A percentile compares a stretch with the other conserved stretches of the same genome.
phyloP scores from a whole-genome alignment of 2,113 vertebrate species.

The Plecotus auritus region DNA sequence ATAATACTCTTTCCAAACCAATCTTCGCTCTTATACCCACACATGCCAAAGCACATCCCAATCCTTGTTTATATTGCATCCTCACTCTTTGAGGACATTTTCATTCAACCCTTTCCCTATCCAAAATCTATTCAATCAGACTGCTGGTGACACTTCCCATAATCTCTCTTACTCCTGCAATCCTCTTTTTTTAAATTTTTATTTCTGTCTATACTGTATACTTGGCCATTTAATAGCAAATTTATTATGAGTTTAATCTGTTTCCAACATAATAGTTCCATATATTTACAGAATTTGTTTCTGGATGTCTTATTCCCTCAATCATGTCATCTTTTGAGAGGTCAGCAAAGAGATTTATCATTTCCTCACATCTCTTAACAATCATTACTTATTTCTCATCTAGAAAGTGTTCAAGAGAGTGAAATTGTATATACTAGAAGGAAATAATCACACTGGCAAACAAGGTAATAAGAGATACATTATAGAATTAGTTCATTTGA shows the following conservation, averaged over 20 bases:
- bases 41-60: not conserved
- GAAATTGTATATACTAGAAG: not conserved
- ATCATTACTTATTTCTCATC: not conserved
- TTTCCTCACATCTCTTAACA: not conserved
- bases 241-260: not conserved
- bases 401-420: not conserved
- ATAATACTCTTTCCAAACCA: not conserved
- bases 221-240: not conserved
- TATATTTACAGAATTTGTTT: not conserved
- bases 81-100: not conserved
- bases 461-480: not conserved
- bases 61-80: not conserved
- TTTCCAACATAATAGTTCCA: not conserved
- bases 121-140: not conserved
- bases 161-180: not conserved
- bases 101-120: not conserved
- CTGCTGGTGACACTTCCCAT: not conserved
- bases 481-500: not conserved
- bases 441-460: not conserved
- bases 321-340: not conserved
- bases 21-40: not conserved
- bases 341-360: not conserved
- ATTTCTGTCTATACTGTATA: not conserved
- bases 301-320: not conserved
- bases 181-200: not conserved